These are phyloP conservation scores for Parasteatoda lunata DNA, from an alignment of 2,888 invertebrate genomes.

Conservation along the genomic window DNA sequence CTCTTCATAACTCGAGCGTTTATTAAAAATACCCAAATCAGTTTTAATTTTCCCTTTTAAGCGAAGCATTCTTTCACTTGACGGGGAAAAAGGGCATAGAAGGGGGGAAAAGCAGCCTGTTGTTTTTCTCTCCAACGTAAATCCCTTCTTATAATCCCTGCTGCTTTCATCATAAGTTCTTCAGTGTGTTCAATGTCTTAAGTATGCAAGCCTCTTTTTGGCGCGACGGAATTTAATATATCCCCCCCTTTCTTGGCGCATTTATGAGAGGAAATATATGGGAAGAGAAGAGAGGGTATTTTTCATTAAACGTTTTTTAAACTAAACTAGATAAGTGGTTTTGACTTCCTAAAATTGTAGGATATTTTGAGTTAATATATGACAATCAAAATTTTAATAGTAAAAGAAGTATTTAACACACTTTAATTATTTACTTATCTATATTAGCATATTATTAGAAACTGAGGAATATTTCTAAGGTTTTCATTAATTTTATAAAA, in stretches of 20 bases:
- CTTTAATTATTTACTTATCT: too few relatives aligned
- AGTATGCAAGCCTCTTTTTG: conserved; percentile 9
- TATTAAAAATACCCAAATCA: conserved; percentile 63
- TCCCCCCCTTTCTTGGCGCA: conserved; percentile 14
- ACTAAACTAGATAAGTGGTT: conserved; percentile 35
- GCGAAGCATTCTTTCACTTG: conserved; percentile 21
- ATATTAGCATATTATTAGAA: too few relatives aligned
- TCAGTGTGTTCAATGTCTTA: conserved; percentile 49
- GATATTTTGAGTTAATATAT: too few relatives aligned
- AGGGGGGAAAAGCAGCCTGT: conserved; percentile 27
- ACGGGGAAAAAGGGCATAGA: conserved; percentile 15
- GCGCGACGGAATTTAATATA: conserved; percentile 50
- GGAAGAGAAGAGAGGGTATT: not conserved
- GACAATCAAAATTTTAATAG: too few relatives aligned
- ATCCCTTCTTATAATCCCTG: conserved; percentile 42
- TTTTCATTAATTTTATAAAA: not conserved
- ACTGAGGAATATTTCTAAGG: not conserved
- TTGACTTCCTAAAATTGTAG: not conserved
- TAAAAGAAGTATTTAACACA: too few relatives aligned
- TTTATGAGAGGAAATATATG: not conserved
- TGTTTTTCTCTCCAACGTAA: conserved; percentile 46
- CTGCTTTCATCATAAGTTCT: conserved; percentile 30
- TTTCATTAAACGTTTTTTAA: conserved; percentile 45
- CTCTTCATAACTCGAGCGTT: conserved; percentile 21
- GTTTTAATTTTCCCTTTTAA: conserved; percentile 50